Conservation (phyloP, 1,140 invertebrate species). For the Vollenhovia emeryi region DNA sequence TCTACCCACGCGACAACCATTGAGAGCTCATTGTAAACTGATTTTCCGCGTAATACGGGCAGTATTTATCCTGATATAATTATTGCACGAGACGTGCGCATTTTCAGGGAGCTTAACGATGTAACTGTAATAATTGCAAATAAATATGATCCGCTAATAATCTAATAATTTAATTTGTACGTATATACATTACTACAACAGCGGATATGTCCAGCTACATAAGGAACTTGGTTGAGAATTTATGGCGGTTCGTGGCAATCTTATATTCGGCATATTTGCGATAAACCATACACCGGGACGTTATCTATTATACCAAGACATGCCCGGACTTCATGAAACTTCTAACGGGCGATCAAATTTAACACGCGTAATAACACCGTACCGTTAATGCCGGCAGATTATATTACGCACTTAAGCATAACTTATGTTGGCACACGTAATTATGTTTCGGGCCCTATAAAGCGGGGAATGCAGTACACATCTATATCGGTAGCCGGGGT, state of each 20-base stretch:
- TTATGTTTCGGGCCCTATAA: slow-evolving; percentile 61
- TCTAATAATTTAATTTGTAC: slow-evolving; percentile 10
- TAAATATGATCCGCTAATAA: slow-evolving; percentile 10
- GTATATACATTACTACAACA: background rate
- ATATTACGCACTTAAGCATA: slow-evolving; percentile 73
- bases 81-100: slow-evolving; percentile 10
- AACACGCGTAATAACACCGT: slow-evolving; percentile 73
- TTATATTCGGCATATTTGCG: background rate
- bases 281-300: no score
- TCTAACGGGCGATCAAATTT: slow-evolving; percentile 72
- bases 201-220: background rate
- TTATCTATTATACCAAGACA: slow-evolving; percentile 60
- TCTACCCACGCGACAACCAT: slow-evolving; percentile 33
- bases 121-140: slow-evolving; percentile 32
- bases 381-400: slow-evolving; percentile 67
- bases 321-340: slow-evolving; percentile 59
- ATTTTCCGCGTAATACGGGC: slow-evolving; percentile 17
- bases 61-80: slow-evolving; percentile 18
- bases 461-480: slow-evolving; percentile 23
- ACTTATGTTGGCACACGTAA: slow-evolving; percentile 68
- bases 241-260: slow-evolving; percentile 39
- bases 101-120: slow-evolving; percentile 18
- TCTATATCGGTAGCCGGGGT: slow-evolving; percentile 36
- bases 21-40: slow-evolving; percentile 36
- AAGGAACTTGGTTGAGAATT: background rate